Evolutionary conservation across 2,797 vertebrate genomes (phyloP).

Genomic region (Phrynocephalus vlangalii): DNA sequence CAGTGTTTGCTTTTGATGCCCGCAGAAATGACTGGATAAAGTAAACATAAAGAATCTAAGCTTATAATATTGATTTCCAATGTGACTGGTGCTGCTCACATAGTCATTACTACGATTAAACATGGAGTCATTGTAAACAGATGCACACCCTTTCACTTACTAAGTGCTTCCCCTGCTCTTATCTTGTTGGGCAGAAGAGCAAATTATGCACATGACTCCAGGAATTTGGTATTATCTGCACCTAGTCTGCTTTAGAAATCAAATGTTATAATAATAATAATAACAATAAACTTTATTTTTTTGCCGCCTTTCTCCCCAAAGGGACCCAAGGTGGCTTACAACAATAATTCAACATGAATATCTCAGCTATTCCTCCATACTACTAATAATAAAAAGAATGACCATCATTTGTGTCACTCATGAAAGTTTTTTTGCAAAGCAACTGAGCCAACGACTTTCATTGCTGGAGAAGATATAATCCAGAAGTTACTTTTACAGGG

Average conservation of each 20-base stretch:
- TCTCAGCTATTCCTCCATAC: slow-evolving; percentile 35
- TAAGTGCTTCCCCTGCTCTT: slow-evolving; percentile 46
- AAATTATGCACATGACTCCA: slow-evolving; percentile 50
- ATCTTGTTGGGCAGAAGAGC: slow-evolving; percentile 44
- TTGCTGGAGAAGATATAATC: not conserved
- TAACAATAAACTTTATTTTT: too few relatives aligned
- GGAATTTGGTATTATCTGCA: slow-evolving; percentile 54
- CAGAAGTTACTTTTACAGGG: slow-evolving; percentile 29
- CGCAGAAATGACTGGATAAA: slow-evolving; percentile 70
- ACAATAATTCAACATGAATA: too few relatives aligned
- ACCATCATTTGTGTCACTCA: slow-evolving; percentile 30
- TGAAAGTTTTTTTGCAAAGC: slow-evolving; percentile 13
- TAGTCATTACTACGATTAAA: slow-evolving; percentile 65
- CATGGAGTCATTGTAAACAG: slow-evolving; percentile 59
- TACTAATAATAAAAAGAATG: slow-evolving; percentile 37
- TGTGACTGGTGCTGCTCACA: slow-evolving; percentile 56
- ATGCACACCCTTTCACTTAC: slow-evolving; percentile 54
- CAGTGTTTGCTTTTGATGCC: slow-evolving; percentile 69
- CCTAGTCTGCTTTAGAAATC: slow-evolving; percentile 56
- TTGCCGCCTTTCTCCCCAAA: too few relatives aligned
- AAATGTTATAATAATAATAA: slow-evolving; percentile 47
- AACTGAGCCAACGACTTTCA: slow-evolving; percentile 31
- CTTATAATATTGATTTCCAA: slow-evolving; percentile 71
- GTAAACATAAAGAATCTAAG: slow-evolving; percentile 68
- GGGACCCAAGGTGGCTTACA: too few relatives aligned